Evolutionary conservation across 2,888 invertebrate species (phyloP), one percentile per base, ranked within the genome.

Genomic region (Atherix ibis): DNA sequence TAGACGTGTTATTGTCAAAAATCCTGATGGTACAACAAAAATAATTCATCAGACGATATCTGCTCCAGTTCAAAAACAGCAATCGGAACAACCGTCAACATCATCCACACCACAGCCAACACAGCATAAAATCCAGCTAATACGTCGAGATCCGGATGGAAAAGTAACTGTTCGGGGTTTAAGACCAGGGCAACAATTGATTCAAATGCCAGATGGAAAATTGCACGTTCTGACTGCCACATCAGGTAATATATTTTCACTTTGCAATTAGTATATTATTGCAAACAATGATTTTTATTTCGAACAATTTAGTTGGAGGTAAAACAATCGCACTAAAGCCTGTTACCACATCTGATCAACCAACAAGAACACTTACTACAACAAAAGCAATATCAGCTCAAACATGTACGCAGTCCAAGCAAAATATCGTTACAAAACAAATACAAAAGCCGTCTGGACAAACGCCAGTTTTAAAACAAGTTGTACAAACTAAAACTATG

Each of bases 201-300:
- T 92, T 27, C 85, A 91, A 55, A 79, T 89, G 71, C 81, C 91
- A 0, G 92, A 94, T 57, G 94, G 94, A 1, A 87, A 88, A 54
- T 63, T 92, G 16, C 91, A 92, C 53, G 77, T 92, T 13, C 64
- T 71, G 28, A 61, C 66, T 6, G 56, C 65, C 15, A 67, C 68
- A 12, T 56, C 63, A 39, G 48, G 44, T 48, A 40, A 22, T n/a
- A 22, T 28, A 17, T 18, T 13, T 32, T 30, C 13, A 32, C 27
- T 28, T 30, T n/a, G 15, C 15, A 5, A 39, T 33, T 26, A 10
- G 26, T 8, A 12, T 10, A 19, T 38, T 6, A 34, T 39, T n/a
- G 28, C 44, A 31, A 25, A 15, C 30, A 27, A 9, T 34, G 15
- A 27, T 24, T 22, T 39, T 30, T 25, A 17, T 6, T 26, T 26